These are phyloP conservation scores for Enteromius thamalakanensis DNA, from an alignment of 2,797 vertebrate species.

Conservation along the genomic window DNA sequence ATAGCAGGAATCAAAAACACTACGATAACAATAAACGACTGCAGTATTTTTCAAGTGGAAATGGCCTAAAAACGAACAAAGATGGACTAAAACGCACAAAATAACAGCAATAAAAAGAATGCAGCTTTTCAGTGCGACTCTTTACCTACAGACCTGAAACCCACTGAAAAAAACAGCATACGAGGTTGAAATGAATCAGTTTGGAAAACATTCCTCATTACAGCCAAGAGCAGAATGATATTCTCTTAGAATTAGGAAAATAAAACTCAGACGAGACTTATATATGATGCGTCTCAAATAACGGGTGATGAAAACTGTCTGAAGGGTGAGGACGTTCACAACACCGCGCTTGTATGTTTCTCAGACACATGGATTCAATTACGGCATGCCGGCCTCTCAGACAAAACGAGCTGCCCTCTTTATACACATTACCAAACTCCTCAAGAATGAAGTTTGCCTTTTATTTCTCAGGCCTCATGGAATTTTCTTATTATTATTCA, in stretches of 20 bases:
- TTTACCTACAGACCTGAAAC: not conserved
- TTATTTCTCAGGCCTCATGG: not conserved
- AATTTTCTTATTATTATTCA: not conserved
- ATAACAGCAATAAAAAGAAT: not conserved
- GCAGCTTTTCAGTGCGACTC: not conserved
- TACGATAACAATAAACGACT: too few species aligned
- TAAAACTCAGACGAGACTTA: not conserved
- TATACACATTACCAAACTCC: slow-evolving; percentile 65
- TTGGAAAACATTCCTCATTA: not conserved
- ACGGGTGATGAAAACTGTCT: slow-evolving; percentile 18
- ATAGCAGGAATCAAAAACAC: too few species aligned
- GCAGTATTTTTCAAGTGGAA: too few species aligned
- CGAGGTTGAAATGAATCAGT: not conserved
- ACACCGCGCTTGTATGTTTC: slow-evolving; percentile 63
- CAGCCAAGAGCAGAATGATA: not conserved
- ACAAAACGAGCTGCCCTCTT: slow-evolving; percentile 65
- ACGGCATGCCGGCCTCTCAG: slow-evolving; percentile 74
- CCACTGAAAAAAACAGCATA: not conserved
- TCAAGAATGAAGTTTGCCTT: slow-evolving; percentile 21
- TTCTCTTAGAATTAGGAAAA: slow-evolving; percentile 9
- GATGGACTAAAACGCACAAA: not conserved
- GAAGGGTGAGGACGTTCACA: slow-evolving; percentile 27
- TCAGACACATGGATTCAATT: slow-evolving; percentile 78
- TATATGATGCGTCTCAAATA: not conserved
- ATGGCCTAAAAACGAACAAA: not conserved